Conservation (phyloP, 2,797 vertebrate genomes). For the Poliocrania exsul region DNA sequence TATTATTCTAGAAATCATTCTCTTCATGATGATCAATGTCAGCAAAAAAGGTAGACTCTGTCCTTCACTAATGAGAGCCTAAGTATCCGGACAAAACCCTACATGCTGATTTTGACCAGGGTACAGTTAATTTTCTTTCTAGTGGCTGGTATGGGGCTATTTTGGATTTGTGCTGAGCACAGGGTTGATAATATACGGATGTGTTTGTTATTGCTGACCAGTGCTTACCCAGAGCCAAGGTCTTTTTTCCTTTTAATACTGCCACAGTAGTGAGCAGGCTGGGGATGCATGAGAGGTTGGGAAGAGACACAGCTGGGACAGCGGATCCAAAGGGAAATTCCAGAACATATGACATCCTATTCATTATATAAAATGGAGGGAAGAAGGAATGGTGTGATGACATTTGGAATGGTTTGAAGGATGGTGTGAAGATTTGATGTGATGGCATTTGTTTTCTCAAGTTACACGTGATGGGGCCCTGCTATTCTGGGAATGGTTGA, state of each 20-base stretch:
- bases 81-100: not conserved
- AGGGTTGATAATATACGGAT: not conserved
- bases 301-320: not conserved
- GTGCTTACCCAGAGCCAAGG: not conserved
- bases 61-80: not conserved
- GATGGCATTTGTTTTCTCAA: not conserved
- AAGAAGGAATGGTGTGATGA: not conserved
- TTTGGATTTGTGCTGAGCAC: not conserved
- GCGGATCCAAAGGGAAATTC: not conserved
- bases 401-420: not conserved
- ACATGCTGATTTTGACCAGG: not conserved
- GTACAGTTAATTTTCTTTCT: not conserved
- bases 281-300: rapidly evolving
- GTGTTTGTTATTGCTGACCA: not conserved
- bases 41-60: not conserved
- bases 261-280: not conserved
- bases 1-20: not conserved
- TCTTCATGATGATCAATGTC: not conserved
- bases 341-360: not conserved
- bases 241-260: not conserved
- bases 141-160: not conserved
- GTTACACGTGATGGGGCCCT: not conserved
- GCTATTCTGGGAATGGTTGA: not conserved
- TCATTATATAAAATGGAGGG: too few species aligned
- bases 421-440: not conserved